Base-by-base conservation (phyloP, 2,888 invertebrate genomes). In the Microdon myrmicae region DNA sequence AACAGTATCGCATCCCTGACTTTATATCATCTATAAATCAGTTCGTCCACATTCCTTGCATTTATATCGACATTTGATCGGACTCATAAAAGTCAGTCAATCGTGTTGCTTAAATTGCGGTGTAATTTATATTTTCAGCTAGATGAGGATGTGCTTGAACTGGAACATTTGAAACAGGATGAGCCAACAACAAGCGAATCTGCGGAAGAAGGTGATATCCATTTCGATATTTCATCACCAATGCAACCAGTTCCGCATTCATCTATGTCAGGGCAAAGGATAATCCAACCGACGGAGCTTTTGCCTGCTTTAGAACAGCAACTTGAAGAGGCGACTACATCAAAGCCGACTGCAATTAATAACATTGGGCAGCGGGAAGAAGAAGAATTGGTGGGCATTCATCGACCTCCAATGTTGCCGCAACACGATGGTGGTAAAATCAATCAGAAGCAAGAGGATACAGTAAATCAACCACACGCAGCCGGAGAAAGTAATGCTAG, bases 131-230 rank as follows among this genome's bases (percentile, higher is more conserved):
- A 68, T 67, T 69, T 68, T 38, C 75, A 82, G 69, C 76, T 81
- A 71, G 83, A 84, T 68, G 79, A 80, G 45, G 83, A 82, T 71
- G 84, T 84, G 3, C 74, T 76, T 47, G 83, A 84, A 69, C 73
- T 84, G 68, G 82, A 84, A 70, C 81, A 81, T 60, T 70, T 83
- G 49, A 82, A 82, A 70, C 78, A 79, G 58, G 7, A 72, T 48
- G 68, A 71, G 7, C 67, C 66, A 9, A 29, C 43, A 23, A 8
- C 23, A 26, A 32, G 51, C 38, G 41, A 51, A 13, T 49, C 48
- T 14, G 13, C 19, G 8, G 66, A 67, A 35, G 45, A 48, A 14
- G 56, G 56, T 22, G 53, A 53, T 35, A 56, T 47, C 23, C 48
- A 51, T 16, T 61, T 55, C 10, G 53, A 61, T 38, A 55, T 55